These are phyloP conservation scores for Actinia tenebrosa DNA, from an alignment of 64 coral and sea anemone species.

Conservation along the genomic window DNA sequence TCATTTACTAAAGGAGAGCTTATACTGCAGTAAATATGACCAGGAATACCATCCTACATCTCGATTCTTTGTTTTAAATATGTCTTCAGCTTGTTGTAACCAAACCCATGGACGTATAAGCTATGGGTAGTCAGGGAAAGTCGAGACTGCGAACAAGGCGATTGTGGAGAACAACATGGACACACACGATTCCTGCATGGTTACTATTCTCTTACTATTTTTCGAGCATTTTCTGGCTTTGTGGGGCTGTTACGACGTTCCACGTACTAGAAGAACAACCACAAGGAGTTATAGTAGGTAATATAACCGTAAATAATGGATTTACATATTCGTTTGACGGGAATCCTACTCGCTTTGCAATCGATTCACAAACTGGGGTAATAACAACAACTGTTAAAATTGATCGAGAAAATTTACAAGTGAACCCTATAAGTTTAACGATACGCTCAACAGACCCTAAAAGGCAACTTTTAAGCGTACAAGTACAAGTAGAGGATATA, in stretches of 20 bases:
- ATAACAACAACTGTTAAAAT: constrained; percentile 59
- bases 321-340: constrained; percentile 51
- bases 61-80: constrained; percentile 5
- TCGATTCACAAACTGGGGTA: constrained; percentile 34
- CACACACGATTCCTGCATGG: constrained; percentile 6
- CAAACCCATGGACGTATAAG: constrained; percentile 3
- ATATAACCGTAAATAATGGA: constrained; percentile 25
- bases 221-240: neutral
- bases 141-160: neutral
- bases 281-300: constrained; percentile 55
- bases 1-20: neutral
- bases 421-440: constrained; percentile 56
- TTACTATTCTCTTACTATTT: constrained; percentile 24
- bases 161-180: neutral
- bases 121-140: constrained; percentile 40
- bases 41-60: neutral
- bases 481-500: constrained; percentile 74
- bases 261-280: constrained; percentile 64
- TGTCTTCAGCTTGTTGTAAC: neutral
- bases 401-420: constrained; percentile 66
- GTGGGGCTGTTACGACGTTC: constrained; percentile 34
- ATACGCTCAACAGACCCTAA: constrained; percentile 46
- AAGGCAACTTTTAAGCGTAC: constrained; percentile 34
- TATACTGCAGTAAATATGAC: neutral
- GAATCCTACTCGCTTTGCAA: constrained; percentile 50